A percentile compares a stretch with the other conserved stretches of the same genome.
These are phyloP conservation scores for Stenichneumon culpator DNA, from an alignment of 2,888 invertebrate species.

Conservation along the genomic window DNA sequence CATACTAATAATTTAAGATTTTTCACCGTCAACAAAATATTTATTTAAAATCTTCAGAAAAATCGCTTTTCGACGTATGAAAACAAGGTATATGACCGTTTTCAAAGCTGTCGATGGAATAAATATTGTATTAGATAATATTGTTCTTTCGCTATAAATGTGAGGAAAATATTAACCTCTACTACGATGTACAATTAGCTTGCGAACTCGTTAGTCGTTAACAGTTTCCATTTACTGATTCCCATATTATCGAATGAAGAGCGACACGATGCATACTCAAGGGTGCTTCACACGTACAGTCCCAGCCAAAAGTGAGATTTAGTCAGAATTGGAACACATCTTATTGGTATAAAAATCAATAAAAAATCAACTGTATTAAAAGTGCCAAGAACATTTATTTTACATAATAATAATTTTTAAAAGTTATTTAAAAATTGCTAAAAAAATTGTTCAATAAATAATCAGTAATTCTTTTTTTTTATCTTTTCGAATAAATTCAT, in stretches of 20 bases:
- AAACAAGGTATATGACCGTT: background rate
- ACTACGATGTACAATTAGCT: slow-evolving; percentile 7
- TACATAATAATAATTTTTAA: too few relatives aligned
- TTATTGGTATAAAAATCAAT: too few relatives aligned
- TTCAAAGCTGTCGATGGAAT: slow-evolving; percentile 53
- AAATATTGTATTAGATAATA: background rate
- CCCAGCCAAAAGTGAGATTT: too few relatives aligned
- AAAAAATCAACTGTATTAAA: too few relatives aligned
- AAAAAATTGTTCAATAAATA: too few relatives aligned
- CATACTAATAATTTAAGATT: background rate
- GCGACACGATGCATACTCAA: slow-evolving; percentile 54
- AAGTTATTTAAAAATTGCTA: too few relatives aligned
- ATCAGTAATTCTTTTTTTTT: too few relatives aligned
- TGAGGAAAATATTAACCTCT: background rate
- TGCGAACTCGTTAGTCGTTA: slow-evolving; percentile 30
- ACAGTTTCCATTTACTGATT: slow-evolving; percentile 61
- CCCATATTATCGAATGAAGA: slow-evolving; percentile 47
- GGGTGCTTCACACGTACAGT: background rate
- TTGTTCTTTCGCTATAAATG: slow-evolving; percentile 14
- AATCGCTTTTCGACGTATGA: background rate
- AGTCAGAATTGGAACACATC: too few relatives aligned
- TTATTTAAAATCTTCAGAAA: background rate
- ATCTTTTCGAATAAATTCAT: too few relatives aligned
- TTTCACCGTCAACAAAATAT: background rate
- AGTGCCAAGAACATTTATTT: too few relatives aligned